A percentile compares a stretch with the other conserved stretches of the same genome.
Conservation (phyloP, 2,797 vertebrate species). For the Bovichtus diacanthus region DNA sequence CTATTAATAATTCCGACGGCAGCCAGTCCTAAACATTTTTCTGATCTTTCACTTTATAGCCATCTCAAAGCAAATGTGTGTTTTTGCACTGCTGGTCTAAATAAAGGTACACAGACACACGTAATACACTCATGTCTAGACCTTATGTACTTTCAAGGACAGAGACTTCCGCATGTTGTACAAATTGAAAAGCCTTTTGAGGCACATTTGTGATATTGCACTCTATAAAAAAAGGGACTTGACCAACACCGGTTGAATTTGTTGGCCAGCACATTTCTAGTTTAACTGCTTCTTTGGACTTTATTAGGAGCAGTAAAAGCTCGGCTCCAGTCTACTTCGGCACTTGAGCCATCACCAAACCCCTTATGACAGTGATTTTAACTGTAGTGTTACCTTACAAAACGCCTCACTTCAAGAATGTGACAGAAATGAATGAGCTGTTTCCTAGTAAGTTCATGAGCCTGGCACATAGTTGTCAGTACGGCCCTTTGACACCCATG, state of each 20-base stretch:
- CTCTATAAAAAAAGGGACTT: neutral
- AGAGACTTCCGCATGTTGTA: neutral
- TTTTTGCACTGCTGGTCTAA: neutral
- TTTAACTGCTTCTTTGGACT: neutral
- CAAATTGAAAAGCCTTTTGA: neutral
- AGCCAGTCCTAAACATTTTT: neutral
- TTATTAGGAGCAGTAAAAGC: neutral
- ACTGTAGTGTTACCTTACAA: neutral
- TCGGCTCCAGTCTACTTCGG: neutral
- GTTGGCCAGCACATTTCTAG: neutral
- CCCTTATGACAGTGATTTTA: neutral
- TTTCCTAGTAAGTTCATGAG: slow-evolving; percentile 11
- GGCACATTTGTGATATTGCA: neutral
- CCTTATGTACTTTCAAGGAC: neutral
- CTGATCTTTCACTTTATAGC: neutral
- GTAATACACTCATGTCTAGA: neutral
- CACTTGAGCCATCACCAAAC: neutral
- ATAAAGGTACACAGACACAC: neutral
- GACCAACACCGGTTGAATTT: neutral
- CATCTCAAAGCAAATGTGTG: neutral
- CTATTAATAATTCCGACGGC: neutral
- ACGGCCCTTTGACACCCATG: slow-evolving; percentile 7
- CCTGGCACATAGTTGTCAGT: slow-evolving; percentile 19
- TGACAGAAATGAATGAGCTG: slow-evolving; percentile 25
- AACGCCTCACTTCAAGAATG: neutral